Evolutionary conservation across 2,113 vertebrate genomes (phyloP).

Genomic region (Clarias macrocephalus): DNA sequence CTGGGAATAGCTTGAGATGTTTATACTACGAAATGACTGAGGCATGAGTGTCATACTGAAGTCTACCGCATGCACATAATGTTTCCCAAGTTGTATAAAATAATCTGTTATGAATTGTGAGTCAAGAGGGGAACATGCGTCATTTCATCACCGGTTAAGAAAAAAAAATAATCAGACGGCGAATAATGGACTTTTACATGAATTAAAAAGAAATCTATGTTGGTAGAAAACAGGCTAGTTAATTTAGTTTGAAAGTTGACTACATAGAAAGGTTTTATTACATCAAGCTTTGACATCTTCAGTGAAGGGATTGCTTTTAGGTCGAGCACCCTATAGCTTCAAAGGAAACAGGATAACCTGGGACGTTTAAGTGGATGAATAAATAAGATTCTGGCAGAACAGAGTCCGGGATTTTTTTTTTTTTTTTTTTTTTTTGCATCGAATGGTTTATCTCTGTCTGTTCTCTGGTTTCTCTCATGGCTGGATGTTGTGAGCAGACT

Average conservation of each 20-base stretch:
- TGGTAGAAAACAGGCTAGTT: neutral
- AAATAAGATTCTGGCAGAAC: slow-evolving; percentile 46
- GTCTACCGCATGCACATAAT: neutral
- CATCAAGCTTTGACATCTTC: neutral
- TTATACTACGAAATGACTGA: slow-evolving; percentile 1
- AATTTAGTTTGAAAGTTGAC: neutral
- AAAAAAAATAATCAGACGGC: neutral
- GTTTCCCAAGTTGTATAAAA: neutral
- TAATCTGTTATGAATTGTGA: neutral
- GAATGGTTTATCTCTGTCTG: slow-evolving; percentile 58
- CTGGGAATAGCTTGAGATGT: neutral
- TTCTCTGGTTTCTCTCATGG: slow-evolving; percentile 50
- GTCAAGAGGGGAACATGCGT: neutral
- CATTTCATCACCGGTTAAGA: neutral
- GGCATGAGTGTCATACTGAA: neutral
- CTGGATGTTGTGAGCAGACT: slow-evolving; percentile 55
- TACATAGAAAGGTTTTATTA: neutral
- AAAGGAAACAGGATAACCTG: slow-evolving; percentile 28
- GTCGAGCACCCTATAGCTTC: slow-evolving; percentile 11
- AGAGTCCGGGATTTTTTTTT: slow-evolving; percentile 31
- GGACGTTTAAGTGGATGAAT: slow-evolving; percentile 27
- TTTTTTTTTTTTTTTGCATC: slow-evolving; percentile 35
- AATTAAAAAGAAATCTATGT: neutral
- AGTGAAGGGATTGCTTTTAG: neutral
- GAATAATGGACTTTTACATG: too few species aligned